Conservation (phyloP, 2,113 vertebrate genomes). For the Craseonycteris thonglongyai region DNA sequence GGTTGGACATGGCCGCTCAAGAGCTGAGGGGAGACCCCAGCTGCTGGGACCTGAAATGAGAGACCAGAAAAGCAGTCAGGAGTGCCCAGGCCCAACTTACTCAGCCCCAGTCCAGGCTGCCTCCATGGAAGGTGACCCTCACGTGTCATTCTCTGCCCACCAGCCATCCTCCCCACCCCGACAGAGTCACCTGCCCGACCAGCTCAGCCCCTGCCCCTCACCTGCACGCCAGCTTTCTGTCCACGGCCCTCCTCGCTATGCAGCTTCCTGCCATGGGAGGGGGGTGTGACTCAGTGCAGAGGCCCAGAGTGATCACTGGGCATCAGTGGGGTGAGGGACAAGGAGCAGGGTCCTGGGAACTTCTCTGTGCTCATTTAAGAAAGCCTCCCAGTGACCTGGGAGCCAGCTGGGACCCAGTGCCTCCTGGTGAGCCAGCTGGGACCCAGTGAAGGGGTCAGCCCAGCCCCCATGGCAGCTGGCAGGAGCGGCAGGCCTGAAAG, state of each 20-base stretch:
- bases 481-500: background rate
- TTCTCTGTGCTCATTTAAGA: background rate
- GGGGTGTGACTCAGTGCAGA: background rate
- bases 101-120: background rate
- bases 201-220: background rate
- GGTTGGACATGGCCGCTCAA: conserved; percentile 82
- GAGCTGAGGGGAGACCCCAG: conserved; percentile 10
- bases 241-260: background rate
- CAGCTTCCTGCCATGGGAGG: background rate
- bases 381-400: background rate
- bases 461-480: conserved; percentile 44
- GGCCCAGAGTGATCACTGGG: background rate
- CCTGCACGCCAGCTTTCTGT: background rate
- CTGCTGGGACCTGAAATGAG: conserved; percentile 58
- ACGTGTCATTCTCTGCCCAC: background rate
- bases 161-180: background rate
- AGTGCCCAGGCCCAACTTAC: background rate
- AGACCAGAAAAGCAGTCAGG: background rate
- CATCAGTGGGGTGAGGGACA: background rate
- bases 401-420: background rate
- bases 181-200: background rate
- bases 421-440: conserved; percentile 35
- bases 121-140: background rate
- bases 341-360: background rate
- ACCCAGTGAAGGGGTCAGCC: conserved; percentile 32